phyloP scores from a whole-genome alignment of 92 coral and sea anemone species.

The Umimayanthus kanabou region DNA sequence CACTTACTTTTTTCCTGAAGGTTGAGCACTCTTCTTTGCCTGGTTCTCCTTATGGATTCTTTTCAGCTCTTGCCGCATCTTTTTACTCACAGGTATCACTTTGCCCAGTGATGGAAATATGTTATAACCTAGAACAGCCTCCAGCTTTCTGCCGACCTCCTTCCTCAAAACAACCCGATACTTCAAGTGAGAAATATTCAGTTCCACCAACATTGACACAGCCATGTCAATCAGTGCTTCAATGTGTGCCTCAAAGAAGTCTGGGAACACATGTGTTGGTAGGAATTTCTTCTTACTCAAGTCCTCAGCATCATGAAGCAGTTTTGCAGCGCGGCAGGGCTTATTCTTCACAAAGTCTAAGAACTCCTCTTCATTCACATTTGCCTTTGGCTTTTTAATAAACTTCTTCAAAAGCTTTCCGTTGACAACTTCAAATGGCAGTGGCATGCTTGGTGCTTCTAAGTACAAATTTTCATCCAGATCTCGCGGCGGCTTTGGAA shows the following conservation, averaged over 20 bases:
- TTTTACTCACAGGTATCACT: no score
- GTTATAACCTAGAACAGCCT: no score
- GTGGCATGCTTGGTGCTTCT: slow-evolving; percentile 22
- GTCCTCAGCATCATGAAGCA: slow-evolving; percentile 33
- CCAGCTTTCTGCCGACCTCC: no score
- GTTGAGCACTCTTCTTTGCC: no score
- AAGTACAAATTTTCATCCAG: neutral
- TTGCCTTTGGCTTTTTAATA: slow-evolving; percentile 21
- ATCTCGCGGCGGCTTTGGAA: slow-evolving; percentile 21
- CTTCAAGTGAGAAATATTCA: no score
- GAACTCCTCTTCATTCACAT: slow-evolving; percentile 12
- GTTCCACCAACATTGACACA: no score
- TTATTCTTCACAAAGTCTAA: slow-evolving; percentile 31
- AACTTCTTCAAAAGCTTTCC: slow-evolving; percentile 17
- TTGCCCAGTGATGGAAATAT: no score
- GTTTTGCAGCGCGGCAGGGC: slow-evolving; percentile 17
- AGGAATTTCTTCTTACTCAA: slow-evolving; percentile 29
- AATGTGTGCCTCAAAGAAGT: slow-evolving; percentile 15
- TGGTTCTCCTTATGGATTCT: no score
- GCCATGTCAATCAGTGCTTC: slow-evolving; percentile 9
- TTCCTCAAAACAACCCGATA: no score
- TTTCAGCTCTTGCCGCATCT: no score
- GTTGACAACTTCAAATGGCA: slow-evolving; percentile 35
- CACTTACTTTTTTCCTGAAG: no score
- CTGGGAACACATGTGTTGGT: slow-evolving; percentile 32